Conservation (phyloP, 2,113 vertebrate species). For the Phycodurus eques region DNA sequence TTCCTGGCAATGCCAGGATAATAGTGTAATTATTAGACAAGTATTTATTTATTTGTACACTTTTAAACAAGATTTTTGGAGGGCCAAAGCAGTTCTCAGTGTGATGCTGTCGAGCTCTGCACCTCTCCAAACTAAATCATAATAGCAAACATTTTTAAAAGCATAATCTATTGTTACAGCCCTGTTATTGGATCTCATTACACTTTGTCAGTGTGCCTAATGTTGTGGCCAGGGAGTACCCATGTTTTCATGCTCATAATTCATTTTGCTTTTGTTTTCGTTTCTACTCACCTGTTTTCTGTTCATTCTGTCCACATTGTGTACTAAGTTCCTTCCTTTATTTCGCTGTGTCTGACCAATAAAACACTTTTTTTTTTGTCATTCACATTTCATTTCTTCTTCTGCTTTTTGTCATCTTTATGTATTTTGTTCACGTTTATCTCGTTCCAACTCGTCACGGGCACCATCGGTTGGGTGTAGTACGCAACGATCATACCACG, state of each 20-base stretch:
- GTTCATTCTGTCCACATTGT: not conserved
- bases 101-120: not conserved
- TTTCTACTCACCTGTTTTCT: not conserved
- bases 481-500: not conserved
- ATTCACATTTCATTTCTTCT: slow-evolving; percentile 1
- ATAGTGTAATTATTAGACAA: not conserved
- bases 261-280: not conserved
- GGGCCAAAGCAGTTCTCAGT: not conserved
- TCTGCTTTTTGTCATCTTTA: not conserved
- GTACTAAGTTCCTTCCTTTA: not conserved
- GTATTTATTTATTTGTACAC: too few species aligned
- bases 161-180: not conserved
- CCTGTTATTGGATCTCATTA: not conserved
- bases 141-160: not conserved
- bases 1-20: not conserved
- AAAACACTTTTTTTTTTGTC: not conserved
- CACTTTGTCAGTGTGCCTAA: not conserved
- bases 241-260: not conserved
- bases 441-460: not conserved
- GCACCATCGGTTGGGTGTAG: not conserved
- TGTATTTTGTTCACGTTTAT: not conserved
- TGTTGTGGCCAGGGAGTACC: not conserved
- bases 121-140: too few species aligned
- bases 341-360: not conserved
- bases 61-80: too few species aligned